Conservation (phyloP, 2,888 invertebrate species). For the Parelbella ahira region DNA sequence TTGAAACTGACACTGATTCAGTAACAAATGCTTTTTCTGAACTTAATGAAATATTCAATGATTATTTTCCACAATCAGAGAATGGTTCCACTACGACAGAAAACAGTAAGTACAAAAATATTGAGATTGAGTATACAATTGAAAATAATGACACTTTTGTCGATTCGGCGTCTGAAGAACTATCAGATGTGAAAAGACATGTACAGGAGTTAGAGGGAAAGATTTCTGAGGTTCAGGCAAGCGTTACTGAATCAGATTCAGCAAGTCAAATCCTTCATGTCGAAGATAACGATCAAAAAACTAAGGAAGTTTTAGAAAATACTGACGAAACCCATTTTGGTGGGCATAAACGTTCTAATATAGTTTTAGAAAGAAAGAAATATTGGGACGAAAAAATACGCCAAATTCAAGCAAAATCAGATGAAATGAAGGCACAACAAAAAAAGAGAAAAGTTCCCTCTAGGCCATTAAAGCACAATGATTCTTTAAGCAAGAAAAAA, state of each 20-base stretch:
- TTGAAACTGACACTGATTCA: constrained; percentile 53
- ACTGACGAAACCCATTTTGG: constrained; percentile 52
- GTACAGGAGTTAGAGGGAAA: constrained; percentile 55
- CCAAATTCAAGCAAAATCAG: constrained; percentile 63
- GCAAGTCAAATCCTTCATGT: constrained; percentile 71
- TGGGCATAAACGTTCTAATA: constrained; percentile 48
- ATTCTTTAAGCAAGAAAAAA: constrained; percentile 67
- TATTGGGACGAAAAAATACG: constrained; percentile 76
- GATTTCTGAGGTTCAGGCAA: constrained; percentile 80
- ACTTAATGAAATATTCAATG: constrained; percentile 62
- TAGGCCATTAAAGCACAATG: constrained; percentile 58
- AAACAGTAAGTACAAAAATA: constrained; percentile 32
- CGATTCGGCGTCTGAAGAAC: constrained; percentile 73
- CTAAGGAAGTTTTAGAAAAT: constrained; percentile 28
- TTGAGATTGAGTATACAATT: constrained; percentile 38
- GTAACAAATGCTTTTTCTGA: constrained; percentile 71
- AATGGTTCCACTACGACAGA: constrained; percentile 38
- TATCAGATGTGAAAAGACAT: constrained; percentile 77
- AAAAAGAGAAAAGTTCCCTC: constrained; percentile 53
- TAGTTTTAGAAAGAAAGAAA: constrained; percentile 70
- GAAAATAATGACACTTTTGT: constrained; percentile 49
- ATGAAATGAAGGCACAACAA: constrained; percentile 50
- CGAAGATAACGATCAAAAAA: constrained; percentile 33
- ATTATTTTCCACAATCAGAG: constrained; percentile 58
- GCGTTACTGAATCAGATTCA: constrained; percentile 76